Base-by-base conservation (phyloP, 2,888 invertebrate species). In the Plemyria rubiginata region DNA sequence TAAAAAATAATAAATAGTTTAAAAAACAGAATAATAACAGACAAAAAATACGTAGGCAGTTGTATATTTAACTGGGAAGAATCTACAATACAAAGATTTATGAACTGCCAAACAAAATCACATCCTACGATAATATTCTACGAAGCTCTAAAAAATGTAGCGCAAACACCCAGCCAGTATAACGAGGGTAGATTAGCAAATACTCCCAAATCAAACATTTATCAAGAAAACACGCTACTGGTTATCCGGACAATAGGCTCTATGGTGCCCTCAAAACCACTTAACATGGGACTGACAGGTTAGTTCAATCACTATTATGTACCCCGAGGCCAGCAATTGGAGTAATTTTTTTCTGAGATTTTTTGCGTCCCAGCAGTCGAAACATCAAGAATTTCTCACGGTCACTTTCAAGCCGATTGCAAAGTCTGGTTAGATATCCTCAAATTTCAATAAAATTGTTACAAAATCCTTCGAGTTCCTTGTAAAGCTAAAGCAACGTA, bases 281-380 rank as follows among this genome's bases (percentile, higher is more conserved):
- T 91, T 92, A 92, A 92, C 92, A 88, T 92, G 92, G 92, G 92
- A 81, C 88, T 92, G 92, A 92, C 92, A 92, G 92, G 92, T 92
- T 90, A 88, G 89, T 91, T 91, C 90, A 89, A 89, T 90, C 88
- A 90, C 88, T 88, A 88, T 88, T 88, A 89, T 87, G 84, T 84
- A 81, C 85, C 90, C 83, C 79, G 82, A 75, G 86, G 90, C 90
- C 74, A 82, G 81, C 86, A 85, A 89, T 89, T 85, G 81, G 84
- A 86, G 86, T 88, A 87, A 58, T 68, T 87, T 87, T 90, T 87
- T 87, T 82, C 80, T 78, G 79, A 66, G 79, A 78, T 80, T 76
- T 84, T 80, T 87, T 87, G 84, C 51, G 28, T 78, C 80, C 82
- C 79, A 84, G 83, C 86, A 87, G 82, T 85, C 79, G 81, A 77